A percentile compares a stretch with the other conserved stretches of the same genome.
These are phyloP conservation scores for Falco biarmicus DNA, from an alignment of 2,797 vertebrate species.

Conservation along the genomic window DNA sequence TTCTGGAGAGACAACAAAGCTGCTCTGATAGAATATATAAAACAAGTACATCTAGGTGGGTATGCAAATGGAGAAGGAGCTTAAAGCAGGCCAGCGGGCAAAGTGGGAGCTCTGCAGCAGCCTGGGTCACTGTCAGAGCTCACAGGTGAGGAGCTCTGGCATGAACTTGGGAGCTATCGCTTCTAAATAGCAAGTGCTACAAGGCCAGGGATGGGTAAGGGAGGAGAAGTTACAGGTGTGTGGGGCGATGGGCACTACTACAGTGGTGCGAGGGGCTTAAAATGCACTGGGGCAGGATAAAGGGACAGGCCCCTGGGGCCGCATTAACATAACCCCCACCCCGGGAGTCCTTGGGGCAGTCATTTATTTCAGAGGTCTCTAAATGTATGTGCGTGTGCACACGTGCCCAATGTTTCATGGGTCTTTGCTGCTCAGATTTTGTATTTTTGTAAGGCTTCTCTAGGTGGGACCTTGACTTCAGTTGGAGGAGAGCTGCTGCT, in stretches of 20 bases:
- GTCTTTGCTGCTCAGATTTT: background rate
- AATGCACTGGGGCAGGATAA: background rate
- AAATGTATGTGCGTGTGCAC: background rate
- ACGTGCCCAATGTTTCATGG: accelerated
- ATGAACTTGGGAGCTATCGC: background rate
- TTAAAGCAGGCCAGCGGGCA: background rate
- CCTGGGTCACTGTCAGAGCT: background rate
- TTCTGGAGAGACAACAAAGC: conserved; percentile 87
- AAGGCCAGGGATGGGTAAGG: background rate
- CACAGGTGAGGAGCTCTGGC: background rate
- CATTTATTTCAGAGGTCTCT: background rate
- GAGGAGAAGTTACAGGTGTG: background rate
- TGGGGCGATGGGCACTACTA: accelerated
- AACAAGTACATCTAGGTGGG: conserved; percentile 92
- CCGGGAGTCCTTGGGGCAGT: background rate
- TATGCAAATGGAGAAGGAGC: background rate
- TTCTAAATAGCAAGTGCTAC: background rate
- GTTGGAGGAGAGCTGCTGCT: background rate
- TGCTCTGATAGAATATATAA: conserved; percentile 87
- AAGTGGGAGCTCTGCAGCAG: background rate
- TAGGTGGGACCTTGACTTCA: background rate
- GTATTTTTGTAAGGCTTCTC: background rate
- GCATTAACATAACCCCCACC: accelerated
- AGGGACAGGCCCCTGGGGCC: background rate
- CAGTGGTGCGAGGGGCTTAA: background rate